Evolutionary conservation across 2,113 vertebrate genomes (phyloP).

Genomic region (Muntiacus reevesi): DNA sequence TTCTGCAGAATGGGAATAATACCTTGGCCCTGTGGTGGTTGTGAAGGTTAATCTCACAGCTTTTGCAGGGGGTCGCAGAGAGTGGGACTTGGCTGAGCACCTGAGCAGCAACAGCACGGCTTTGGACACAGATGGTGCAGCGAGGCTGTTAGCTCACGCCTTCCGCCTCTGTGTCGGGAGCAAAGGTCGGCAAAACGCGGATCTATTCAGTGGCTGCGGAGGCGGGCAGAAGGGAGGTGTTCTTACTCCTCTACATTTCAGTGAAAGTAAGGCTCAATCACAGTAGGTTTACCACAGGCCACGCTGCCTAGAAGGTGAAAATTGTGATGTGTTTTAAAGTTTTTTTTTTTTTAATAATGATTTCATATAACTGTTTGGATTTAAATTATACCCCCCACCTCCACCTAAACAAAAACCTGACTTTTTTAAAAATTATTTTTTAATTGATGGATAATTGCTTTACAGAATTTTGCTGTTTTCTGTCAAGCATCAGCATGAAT

Average conservation of each 20-base stretch:
- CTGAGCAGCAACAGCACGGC: fast-evolving
- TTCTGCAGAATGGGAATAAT: not conserved
- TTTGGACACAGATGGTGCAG: not conserved
- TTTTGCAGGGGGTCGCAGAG: not conserved
- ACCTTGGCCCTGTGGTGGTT: not conserved
- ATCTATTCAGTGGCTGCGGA: not conserved
- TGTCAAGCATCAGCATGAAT: not conserved
- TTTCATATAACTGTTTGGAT: not conserved
- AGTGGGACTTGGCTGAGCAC: not conserved
- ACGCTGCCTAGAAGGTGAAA: not conserved
- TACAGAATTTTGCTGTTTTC: not conserved
- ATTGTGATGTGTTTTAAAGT: not conserved
- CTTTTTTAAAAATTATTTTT: not conserved
- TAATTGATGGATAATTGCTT: not conserved
- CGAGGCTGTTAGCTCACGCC: not conserved
- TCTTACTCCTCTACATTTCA: not conserved
- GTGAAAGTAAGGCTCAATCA: not conserved
- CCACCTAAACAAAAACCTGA: not conserved
- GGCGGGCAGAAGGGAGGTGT: not conserved
- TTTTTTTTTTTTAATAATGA: not conserved
- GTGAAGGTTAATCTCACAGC: not conserved
- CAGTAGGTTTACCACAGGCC: not conserved
- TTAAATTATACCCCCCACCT: not conserved
- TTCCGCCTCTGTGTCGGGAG: not conserved
- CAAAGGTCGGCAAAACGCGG: not conserved